Percentiles rank a stretch among this genome's conserved stretches.
Evolutionary conservation across 1,140 invertebrate species (phyloP).

Genomic region (Copidosoma floridanum): DNA sequence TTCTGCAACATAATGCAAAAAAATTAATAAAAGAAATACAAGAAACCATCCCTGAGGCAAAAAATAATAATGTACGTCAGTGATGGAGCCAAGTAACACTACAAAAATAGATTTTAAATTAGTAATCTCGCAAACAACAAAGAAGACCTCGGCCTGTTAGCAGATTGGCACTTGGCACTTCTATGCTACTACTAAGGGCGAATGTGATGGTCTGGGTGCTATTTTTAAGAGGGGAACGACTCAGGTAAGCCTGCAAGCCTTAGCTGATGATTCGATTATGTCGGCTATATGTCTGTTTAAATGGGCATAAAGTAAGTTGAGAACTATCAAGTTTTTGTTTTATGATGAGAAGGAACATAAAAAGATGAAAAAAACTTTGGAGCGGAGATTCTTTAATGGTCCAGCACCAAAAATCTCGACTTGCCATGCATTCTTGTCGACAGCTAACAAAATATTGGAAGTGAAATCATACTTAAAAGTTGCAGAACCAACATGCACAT

Average conservation of each 20-base stretch:
- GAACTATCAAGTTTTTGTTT: neutral
- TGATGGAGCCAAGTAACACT: too few relatives aligned
- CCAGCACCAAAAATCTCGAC: neutral
- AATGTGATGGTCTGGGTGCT: neutral
- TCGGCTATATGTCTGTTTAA: neutral
- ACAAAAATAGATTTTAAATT: conserved; percentile 5
- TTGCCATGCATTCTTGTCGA: neutral
- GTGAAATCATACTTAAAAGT: neutral
- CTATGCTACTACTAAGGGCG: neutral
- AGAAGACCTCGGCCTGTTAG: neutral
- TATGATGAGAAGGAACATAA: neutral
- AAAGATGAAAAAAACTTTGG: neutral
- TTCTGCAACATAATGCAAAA: conserved; percentile 13
- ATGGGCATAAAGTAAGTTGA: neutral
- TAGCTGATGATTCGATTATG: neutral
- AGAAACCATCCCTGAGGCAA: neutral
- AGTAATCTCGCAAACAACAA: neutral
- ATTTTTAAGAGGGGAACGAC: neutral
- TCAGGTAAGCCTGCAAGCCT: neutral
- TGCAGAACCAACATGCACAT: neutral
- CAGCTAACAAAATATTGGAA: neutral
- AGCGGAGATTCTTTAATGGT: neutral
- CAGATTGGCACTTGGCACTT: conserved; percentile 1
- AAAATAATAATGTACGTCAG: neutral
- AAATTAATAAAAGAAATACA: neutral